These are phyloP conservation scores for Alouatta palliata DNA, from an alignment of 2,113 vertebrate genomes.

Conservation along the genomic window DNA sequence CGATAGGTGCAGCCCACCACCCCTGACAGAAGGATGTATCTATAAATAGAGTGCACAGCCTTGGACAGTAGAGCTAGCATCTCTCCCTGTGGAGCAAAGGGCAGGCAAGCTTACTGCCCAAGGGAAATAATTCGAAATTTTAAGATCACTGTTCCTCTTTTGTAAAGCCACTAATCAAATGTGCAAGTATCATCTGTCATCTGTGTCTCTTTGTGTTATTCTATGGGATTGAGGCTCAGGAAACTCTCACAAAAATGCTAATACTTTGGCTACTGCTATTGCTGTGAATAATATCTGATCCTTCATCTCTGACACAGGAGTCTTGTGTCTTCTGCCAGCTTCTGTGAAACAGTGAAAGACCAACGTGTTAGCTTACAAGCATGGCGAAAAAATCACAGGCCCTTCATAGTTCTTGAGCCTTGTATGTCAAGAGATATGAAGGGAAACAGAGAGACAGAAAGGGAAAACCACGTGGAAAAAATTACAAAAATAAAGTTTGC, in stretches of 20 bases:
- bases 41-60: neutral
- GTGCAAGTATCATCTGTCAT: neutral
- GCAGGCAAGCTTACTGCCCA: neutral
- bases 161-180: neutral
- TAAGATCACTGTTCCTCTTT: neutral
- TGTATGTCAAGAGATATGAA: too few relatives aligned
- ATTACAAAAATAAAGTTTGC: neutral
- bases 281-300: neutral
- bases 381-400: neutral
- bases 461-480: neutral
- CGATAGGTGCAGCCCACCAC: fast-evolving
- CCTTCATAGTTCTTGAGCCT: neutral
- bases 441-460: neutral
- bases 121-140: neutral
- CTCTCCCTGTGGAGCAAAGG: neutral
- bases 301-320: neutral
- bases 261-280: neutral
- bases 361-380: neutral
- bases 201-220: too few relatives aligned
- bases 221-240: neutral
- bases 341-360: neutral
- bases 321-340: neutral
- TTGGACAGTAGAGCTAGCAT: neutral
- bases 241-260: neutral
- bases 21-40: too few relatives aligned